Conservation (phyloP, 2,888 invertebrate genomes). For the Drosophila lacicola region DNA sequence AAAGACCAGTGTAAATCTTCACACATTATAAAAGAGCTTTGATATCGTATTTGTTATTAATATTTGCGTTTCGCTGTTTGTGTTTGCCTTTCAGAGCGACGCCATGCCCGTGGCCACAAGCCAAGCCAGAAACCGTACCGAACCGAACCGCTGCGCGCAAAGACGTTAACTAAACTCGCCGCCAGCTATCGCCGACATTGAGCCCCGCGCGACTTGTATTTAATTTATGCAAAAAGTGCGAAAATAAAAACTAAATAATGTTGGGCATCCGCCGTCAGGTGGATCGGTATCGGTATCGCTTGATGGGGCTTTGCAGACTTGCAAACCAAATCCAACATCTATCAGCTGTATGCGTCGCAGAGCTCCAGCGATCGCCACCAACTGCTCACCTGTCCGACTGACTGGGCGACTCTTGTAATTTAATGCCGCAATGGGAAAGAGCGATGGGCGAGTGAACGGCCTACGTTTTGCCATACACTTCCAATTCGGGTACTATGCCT, state of each 20-base stretch:
- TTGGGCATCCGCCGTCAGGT: conserved; percentile 47
- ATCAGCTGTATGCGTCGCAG: conserved; percentile 41
- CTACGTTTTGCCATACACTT: conserved; percentile 28
- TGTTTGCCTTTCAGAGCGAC: conserved; percentile 37
- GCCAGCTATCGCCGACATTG: conserved; percentile 29
- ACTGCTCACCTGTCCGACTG: conserved; percentile 34
- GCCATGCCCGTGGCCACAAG: conserved; percentile 53
- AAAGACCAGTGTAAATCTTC: conserved; percentile 33
- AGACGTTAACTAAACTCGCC: conserved; percentile 61
- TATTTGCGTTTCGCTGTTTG: conserved; percentile 39
- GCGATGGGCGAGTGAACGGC: conserved; percentile 49
- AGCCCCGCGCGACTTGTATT: conserved; percentile 41
- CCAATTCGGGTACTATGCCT: background rate
- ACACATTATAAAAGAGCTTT: conserved; percentile 51
- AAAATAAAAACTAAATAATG: conserved; percentile 75
- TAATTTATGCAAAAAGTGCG: conserved; percentile 78
- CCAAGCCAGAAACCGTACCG: conserved; percentile 38
- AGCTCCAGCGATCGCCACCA: conserved; percentile 30
- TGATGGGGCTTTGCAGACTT: conserved; percentile 5
- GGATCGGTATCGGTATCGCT: conserved; percentile 22
- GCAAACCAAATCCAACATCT: conserved; percentile 60
- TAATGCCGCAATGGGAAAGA: conserved; percentile 58
- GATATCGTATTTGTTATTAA: conserved; percentile 37
- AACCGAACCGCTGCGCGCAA: conserved; percentile 59
- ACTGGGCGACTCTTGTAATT: conserved; percentile 61